Evolutionary conservation across 2,113 vertebrate genomes (phyloP).

Genomic region (Catagonus wagneri): DNA sequence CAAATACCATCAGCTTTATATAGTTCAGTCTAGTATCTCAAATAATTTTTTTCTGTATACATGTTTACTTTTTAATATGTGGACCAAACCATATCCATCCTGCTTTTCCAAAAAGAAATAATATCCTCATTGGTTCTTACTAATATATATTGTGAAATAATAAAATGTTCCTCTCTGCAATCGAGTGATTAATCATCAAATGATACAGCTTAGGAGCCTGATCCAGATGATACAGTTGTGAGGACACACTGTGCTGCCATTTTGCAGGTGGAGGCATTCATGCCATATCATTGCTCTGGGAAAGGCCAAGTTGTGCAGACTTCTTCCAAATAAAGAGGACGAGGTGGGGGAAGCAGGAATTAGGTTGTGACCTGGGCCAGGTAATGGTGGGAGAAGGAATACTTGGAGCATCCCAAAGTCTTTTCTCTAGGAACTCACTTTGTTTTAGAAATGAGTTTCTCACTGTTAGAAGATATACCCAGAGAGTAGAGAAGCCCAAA

Average conservation of each 20-base stretch:
- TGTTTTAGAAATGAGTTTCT: not conserved
- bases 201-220: not conserved
- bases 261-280: not conserved
- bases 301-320: not conserved
- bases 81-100: not conserved
- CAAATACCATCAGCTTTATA: not conserved
- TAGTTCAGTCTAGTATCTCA: not conserved
- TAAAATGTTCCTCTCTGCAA: not conserved
- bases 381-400: not conserved
- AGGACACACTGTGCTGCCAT: not conserved
- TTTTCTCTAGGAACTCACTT: not conserved
- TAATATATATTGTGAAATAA: not conserved
- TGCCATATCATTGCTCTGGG: not conserved
- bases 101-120: not conserved
- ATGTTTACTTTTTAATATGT: conserved; percentile 1
- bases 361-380: not conserved
- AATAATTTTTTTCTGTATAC: not conserved
- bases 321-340: not conserved
- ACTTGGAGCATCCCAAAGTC: not conserved
- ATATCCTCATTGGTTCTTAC: not conserved
- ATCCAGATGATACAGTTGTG: not conserved
- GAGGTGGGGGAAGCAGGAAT: not conserved
- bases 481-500: not conserved
- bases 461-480: not conserved
- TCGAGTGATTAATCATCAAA: not conserved